Evolutionary conservation across 2,113 vertebrate genomes (phyloP), one percentile per base, ranked within the genome.

Genomic region (Gobius niger): DNA sequence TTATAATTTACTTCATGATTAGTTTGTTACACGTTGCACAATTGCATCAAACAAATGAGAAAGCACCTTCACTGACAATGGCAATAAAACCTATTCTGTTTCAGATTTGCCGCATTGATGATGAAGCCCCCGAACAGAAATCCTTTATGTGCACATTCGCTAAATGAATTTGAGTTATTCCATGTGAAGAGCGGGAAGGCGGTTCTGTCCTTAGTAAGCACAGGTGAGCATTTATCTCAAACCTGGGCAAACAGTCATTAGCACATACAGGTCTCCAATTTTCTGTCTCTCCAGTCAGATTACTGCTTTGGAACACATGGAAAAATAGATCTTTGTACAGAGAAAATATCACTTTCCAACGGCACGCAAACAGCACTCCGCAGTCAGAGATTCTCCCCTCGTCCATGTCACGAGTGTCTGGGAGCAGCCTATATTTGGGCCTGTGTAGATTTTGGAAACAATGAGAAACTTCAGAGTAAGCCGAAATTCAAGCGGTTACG

Each of bases 181-280:
- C 14, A 63, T 34, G 9, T 7, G 76, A 46, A 56, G 51, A 46
- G 61, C n/a, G 44, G n/a, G 16, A 65, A 53, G 53, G 74, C 15
- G 65, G 51, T 72, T 56, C 41, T 72, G 65, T 70, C 62, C 74
- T 15, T 1, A 42, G 52, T 73, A 57, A 61, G 68, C 51, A 63
- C 62, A 71, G 61, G 24, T 6, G 44, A 49, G 73, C 67, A 81
- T 75, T 80, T 82, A 44, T 50, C 56, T 63, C 4, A 53, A 75
- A 76, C 70, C 63, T 81, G 68, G 67, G 76, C 76, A 89, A 88
- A 87, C 82, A 88, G 82, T 90, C 80, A 90, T 87, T 88, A 87
- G 50, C 64, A 67, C 66, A 12, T 63, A 56, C 14, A 68, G 74
- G 83, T 80, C 86, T 87, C 78, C 75, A 14, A 63, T 47, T 12